A percentile compares a stretch with the other conserved stretches of the same genome.
These are phyloP conservation scores for Notamacropus eugenii DNA, from an alignment of 2,797 vertebrate genomes.

Conservation along the genomic window DNA sequence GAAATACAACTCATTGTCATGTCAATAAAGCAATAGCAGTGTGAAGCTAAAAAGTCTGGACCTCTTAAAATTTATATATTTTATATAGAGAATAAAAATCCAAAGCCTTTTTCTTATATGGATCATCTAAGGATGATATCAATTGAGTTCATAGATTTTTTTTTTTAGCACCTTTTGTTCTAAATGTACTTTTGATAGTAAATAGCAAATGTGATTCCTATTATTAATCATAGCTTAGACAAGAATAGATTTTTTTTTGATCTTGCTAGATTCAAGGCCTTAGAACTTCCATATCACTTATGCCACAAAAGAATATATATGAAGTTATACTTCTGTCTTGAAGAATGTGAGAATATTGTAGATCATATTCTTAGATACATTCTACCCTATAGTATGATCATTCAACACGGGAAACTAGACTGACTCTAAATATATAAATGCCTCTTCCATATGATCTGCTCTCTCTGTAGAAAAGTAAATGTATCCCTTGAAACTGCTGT, in stretches of 20 bases:
- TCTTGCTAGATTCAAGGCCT: conserved; percentile 18
- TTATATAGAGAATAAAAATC: not conserved
- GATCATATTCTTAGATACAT: conserved; percentile 50
- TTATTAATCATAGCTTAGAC: conserved; percentile 28
- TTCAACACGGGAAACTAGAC: not conserved
- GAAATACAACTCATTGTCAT: conserved; percentile 20
- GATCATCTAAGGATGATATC: conserved; percentile 32
- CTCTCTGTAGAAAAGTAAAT: conserved; percentile 34
- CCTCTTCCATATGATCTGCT: not conserved
- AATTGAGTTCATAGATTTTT: conserved; percentile 37
- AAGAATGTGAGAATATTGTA: conserved; percentile 40
- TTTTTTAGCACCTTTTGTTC: conserved; percentile 43
- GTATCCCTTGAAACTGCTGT: conserved; percentile 32
- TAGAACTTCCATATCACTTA: conserved; percentile 8
- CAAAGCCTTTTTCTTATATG: not conserved
- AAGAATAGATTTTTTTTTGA: conserved; percentile 2
- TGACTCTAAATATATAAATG: conserved; percentile 39
- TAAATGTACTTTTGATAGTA: conserved; percentile 31
- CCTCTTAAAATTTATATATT: not conserved
- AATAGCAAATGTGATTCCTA: not conserved
- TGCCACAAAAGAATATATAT: not conserved
- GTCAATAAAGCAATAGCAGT: conserved; percentile 2
- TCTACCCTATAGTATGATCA: conserved; percentile 26
- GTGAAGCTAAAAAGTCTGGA: not conserved
- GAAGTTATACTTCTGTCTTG: conserved; percentile 30